Percentiles rank a stretch among this genome's conserved stretches.
phyloP scores from a whole-genome alignment of 2,888 invertebrate species.

The Priocnemis perturbator region DNA sequence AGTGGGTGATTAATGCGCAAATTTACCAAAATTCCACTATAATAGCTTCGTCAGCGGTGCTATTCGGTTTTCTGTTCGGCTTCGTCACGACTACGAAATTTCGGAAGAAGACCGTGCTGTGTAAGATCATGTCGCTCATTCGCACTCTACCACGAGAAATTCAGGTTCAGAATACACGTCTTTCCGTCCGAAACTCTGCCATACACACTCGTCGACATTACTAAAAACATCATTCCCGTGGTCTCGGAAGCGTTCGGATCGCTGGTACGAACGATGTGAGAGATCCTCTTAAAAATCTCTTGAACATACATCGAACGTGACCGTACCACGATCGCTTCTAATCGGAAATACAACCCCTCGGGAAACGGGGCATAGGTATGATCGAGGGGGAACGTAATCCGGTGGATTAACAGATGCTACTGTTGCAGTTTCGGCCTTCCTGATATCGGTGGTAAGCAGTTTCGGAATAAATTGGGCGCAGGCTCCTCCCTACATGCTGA shows the following conservation, averaged over 20 bases:
- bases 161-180: too few species aligned
- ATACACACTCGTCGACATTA: too few species aligned
- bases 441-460: slow-evolving; percentile 63
- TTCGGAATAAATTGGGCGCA: slow-evolving; percentile 69
- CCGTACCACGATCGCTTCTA: too few species aligned
- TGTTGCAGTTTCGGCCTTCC: slow-evolving; percentile 60
- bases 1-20: slow-evolving; percentile 63
- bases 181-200: too few species aligned
- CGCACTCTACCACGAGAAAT: too few species aligned
- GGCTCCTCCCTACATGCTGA: slow-evolving; percentile 66
- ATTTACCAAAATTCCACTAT: slow-evolving; percentile 69
- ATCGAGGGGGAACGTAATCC: slow-evolving; percentile 4
- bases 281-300: too few species aligned
- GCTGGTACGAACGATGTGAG: too few species aligned
- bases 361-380: neutral
- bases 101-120: slow-evolving; percentile 57
- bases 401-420: slow-evolving; percentile 23
- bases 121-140: slow-evolving; percentile 52
- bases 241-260: too few species aligned
- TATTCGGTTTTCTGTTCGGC: slow-evolving; percentile 61
- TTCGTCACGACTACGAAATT: slow-evolving; percentile 51
- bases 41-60: slow-evolving; percentile 68
- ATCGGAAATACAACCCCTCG: neutral
- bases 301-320: too few species aligned
- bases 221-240: too few species aligned